Evolutionary conservation across 2,888 invertebrate species (phyloP), one percentile per base, ranked within the genome.

Genomic region (Oithona nana): DNA sequence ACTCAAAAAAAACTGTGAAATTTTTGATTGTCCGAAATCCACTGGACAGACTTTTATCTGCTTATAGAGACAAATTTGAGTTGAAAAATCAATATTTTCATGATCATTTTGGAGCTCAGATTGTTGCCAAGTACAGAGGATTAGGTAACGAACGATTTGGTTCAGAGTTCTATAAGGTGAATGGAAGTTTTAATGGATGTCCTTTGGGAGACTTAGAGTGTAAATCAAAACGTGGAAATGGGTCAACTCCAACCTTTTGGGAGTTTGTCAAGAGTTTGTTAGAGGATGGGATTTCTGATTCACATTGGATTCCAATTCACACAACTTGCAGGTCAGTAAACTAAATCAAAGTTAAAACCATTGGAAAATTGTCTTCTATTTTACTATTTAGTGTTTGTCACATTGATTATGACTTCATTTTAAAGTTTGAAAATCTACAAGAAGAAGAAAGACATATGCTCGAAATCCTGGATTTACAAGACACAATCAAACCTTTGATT

Each of bases 21-120:
- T 59, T 59, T 49, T 24, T 59, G 20, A 29, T 59, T 16, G 50
- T 59, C 16, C 22, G 59, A 22, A 48, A 59, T 59, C 59, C 59
- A 26, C 50, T 59, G 24, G 59, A 59, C 24, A 48, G 59, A 49
- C 24, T 59, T 20, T 29, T 59, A 1, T 59, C 59, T 1, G 59
- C 59, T 1, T 59, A 59, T n/a, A 48, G 59, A 6, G 59, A 59
- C 26, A 48, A 29, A 59, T 28, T 59, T 24, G 59, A 28, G 49
- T 6, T 51, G 6, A 22, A 51, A 39, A 39, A 39, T 39, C 8
- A 11, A 16, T 39, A 39, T 39, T 39, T 39, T 16, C 39, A 39
- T 16, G 16, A 39, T 11, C 39, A 16, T 39, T 39, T 11, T 39
- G 39, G 39, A 39, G 16, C 8, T 16, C 6, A 11, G 39, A 39